Conservation (phyloP, 2,888 invertebrate genomes). For the Agrotis exclamationis region DNA sequence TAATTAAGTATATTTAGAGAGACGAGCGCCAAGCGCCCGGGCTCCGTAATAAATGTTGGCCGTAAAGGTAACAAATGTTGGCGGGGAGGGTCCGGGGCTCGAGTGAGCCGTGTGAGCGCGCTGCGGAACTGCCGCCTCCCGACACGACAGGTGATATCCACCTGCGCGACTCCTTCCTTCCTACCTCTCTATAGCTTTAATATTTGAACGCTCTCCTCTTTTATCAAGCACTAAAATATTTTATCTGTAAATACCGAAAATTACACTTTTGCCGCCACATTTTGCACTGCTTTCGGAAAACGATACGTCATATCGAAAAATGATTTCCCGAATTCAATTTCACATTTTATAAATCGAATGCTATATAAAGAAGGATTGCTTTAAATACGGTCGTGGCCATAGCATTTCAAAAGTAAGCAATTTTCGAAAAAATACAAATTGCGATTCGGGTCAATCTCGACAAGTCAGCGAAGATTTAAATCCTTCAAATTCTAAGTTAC, state of each 20-base stretch:
- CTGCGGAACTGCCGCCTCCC: slow-evolving; percentile 58
- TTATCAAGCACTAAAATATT: slow-evolving; percentile 65
- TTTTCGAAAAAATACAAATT: slow-evolving; percentile 63
- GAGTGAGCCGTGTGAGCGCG: slow-evolving; percentile 41
- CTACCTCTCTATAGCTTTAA: slow-evolving; percentile 73
- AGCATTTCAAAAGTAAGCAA: slow-evolving; percentile 54
- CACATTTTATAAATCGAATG: slow-evolving; percentile 41
- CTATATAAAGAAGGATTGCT: slow-evolving; percentile 37
- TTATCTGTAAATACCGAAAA: slow-evolving; percentile 64
- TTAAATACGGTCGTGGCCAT: slow-evolving; percentile 13
- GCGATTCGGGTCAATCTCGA: slow-evolving; percentile 77
- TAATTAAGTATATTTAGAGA: slow-evolving; percentile 88
- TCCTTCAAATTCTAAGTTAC: slow-evolving; percentile 81
- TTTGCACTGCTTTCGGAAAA: slow-evolving; percentile 47
- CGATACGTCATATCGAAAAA: slow-evolving; percentile 50
- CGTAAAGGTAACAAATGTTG: slow-evolving; percentile 86
- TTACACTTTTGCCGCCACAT: slow-evolving; percentile 53
- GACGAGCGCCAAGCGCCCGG: slow-evolving; percentile 77
- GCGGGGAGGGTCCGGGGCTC: slow-evolving; percentile 60
- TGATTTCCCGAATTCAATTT: slow-evolving; percentile 28
- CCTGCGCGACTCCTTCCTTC: slow-evolving; percentile 81
- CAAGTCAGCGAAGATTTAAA: slow-evolving; percentile 81
- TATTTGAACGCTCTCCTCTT: slow-evolving; percentile 68
- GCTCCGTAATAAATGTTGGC: slow-evolving; percentile 84
- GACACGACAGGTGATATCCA: slow-evolving; percentile 79